Base-by-base conservation (phyloP, 2,888 invertebrate genomes). In the Caenorhabditis plicata region DNA sequence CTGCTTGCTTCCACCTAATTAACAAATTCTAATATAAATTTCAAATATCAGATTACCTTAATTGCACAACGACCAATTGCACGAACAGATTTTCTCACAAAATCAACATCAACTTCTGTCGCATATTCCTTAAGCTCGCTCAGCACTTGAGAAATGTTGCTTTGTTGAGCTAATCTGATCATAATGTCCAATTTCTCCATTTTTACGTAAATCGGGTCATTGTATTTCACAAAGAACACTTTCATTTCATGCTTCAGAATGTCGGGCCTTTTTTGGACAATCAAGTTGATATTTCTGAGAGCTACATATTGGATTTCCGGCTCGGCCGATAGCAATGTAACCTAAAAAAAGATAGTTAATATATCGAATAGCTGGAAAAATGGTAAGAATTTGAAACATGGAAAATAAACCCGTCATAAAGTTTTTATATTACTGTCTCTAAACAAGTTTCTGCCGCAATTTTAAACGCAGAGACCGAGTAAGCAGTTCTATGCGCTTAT, bases 181-280 rank as follows among this genome's bases (percentile, higher is more conserved):
- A 98, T 98, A 53, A 98, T 98, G 82, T 98, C 98, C 75, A 98
- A 81, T 82, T 98, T 98, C 83, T 98, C 98, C 61, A 98, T 86
- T 82, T 98, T 98, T 36, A 99, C 98, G 83, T 99, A 98, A 82
- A 99, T 99, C 0, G 98, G 98, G 84, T 99, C 98, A 83, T 98
- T 99, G 85, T 99, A 98, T 81, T 98, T 98, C 31, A 99, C 98
- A 83, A 98, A 98, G 85, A 98, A 99, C 47, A 92, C 72, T 86
- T 98, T 98, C 96, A 99, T 96, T 85, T 99, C 98, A 79, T 96
- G 94, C 82, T 98, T 98, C 39, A 99, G 85, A 72, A 99, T 96
- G 58, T 99, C 98, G 0, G 96, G 93, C 36, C 84, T 87, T 83
- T 99, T 99, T 84, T 99, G 98, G 15, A 98, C 98, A 64, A 99